phyloP scores from a whole-genome alignment of 2,797 vertebrate genomes.

The Salarias fasciatus region DNA sequence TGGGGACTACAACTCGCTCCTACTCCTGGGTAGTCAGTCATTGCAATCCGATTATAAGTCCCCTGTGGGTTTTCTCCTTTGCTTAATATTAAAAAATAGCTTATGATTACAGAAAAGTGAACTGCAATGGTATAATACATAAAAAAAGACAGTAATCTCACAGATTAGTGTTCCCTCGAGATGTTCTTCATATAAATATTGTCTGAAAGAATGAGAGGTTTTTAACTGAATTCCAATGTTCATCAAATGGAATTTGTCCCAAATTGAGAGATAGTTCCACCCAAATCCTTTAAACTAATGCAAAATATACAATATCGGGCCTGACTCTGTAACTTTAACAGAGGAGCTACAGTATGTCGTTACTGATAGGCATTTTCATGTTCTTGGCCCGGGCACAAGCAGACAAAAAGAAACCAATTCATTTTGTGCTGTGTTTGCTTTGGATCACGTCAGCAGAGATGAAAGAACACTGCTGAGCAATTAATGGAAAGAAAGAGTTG shows the following conservation, averaged over 20 bases:
- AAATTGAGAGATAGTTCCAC: no score
- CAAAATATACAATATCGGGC: no score
- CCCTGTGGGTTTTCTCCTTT: background rate
- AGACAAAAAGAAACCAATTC: constrained; percentile 64
- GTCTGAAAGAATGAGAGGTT: no score
- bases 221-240: no score
- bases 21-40: constrained; percentile 14
- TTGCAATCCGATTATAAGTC: constrained; percentile 9
- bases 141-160: constrained; percentile 4
- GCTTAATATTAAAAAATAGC: constrained; percentile 6
- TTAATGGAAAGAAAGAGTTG: constrained; percentile 51
- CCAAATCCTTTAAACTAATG: no score
- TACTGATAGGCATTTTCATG: background rate
- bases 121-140: background rate
- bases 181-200: no score
- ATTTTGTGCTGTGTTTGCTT: constrained; percentile 74
- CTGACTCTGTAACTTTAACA: constrained; percentile 10
- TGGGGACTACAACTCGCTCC: constrained; percentile 19
- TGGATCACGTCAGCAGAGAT: constrained; percentile 65
- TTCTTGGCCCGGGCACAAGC: constrained; percentile 19
- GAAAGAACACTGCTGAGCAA: constrained; percentile 56
- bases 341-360: constrained; percentile 8
- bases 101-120: constrained; percentile 4
- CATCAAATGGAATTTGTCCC: no score
- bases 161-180: background rate